Evolutionary conservation across 2,797 vertebrate genomes (phyloP).

Genomic region (Furcifer pardalis): DNA sequence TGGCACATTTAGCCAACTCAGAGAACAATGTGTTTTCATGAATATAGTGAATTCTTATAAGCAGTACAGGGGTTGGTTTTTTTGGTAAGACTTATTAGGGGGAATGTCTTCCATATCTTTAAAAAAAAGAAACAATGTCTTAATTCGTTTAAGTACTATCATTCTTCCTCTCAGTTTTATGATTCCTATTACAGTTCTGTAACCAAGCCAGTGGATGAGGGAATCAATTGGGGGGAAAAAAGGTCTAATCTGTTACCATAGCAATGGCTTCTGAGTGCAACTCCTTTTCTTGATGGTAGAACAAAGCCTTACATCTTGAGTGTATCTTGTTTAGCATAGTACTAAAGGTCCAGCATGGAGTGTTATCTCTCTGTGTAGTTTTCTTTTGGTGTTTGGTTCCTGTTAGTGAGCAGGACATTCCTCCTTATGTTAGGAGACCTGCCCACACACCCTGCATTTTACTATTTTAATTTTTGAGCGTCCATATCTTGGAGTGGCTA

Average conservation of each 20-base stretch:
- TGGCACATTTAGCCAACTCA: not conserved
- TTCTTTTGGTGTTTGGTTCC: not conserved
- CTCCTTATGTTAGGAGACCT: not conserved
- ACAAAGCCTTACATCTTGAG: constrained; percentile 50
- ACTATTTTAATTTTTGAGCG: too few relatives aligned
- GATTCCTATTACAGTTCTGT: constrained; percentile 38
- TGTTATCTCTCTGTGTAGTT: not conserved
- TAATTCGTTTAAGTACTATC: constrained; percentile 31
- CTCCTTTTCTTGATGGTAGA: constrained; percentile 43
- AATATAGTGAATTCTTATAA: not conserved
- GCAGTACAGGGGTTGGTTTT: not conserved
- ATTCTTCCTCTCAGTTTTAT: constrained; percentile 40
- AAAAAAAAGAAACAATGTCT: not conserved
- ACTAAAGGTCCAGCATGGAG: constrained; percentile 16
- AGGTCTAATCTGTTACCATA: constrained; percentile 59
- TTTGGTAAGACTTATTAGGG: not conserved
- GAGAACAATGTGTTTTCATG: not conserved
- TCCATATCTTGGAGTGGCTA: too few relatives aligned
- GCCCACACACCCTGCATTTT: not conserved
- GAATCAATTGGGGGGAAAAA: constrained; percentile 50
- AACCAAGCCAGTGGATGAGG: not conserved
- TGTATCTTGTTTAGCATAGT: constrained; percentile 44
- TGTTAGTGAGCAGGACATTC: not conserved
- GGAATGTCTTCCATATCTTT: not conserved
- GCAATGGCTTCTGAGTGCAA: constrained; percentile 46